Evolutionary conservation across 2,113 vertebrate species (phyloP).

Genomic region (Campylorhamphus procurvoides): DNA sequence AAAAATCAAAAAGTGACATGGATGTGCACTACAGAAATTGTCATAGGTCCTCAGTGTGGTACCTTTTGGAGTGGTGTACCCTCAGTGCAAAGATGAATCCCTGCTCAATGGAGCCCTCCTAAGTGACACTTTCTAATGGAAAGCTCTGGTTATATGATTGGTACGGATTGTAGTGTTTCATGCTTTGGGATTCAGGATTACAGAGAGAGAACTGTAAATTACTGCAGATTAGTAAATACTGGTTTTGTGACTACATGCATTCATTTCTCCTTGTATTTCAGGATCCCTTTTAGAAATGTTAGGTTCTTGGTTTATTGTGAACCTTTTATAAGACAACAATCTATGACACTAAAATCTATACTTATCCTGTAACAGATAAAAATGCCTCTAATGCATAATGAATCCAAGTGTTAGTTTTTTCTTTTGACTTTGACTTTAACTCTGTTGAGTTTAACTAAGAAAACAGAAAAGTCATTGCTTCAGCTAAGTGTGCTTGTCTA

Average conservation of each 20-base stretch:
- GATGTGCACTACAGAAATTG: background rate
- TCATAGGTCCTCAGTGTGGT: background rate
- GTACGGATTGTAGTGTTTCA: background rate
- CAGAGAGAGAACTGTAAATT: background rate
- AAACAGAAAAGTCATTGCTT: conserved; percentile 51
- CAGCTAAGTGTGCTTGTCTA: background rate
- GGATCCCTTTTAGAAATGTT: background rate
- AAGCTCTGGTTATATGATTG: background rate
- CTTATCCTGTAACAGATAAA: background rate
- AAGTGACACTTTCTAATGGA: background rate
- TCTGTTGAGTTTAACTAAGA: conserved; percentile 42
- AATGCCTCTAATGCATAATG: conserved; percentile 9
- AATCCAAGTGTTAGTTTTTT: conserved; percentile 49
- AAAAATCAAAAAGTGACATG: background rate
- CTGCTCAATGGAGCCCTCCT: background rate
- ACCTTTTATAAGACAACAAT: background rate
- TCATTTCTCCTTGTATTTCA: background rate
- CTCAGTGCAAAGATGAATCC: background rate
- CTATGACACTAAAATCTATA: background rate
- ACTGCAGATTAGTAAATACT: background rate
- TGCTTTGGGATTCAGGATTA: background rate
- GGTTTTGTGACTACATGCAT: background rate
- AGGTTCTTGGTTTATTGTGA: background rate
- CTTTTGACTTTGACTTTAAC: conserved; percentile 66
- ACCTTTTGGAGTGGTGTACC: background rate